These are phyloP conservation scores for Sebastolobus alascanus DNA, from an alignment of 2,797 vertebrate species.

Conservation along the genomic window DNA sequence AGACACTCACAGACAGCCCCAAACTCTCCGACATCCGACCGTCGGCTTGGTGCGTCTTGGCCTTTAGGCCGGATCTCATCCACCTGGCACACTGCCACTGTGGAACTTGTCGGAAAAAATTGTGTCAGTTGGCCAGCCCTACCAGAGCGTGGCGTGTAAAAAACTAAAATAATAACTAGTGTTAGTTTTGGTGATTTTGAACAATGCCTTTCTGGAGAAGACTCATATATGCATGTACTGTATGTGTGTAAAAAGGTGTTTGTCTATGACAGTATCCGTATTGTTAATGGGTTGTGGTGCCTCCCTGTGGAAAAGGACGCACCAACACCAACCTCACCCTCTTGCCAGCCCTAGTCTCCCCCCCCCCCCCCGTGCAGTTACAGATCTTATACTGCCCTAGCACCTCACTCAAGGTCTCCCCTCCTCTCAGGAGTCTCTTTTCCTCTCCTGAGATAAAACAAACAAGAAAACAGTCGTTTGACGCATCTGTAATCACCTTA, in stretches of 20 bases:
- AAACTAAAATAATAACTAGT: neutral
- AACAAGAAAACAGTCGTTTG: slow-evolving; percentile 83
- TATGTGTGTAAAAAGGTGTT: neutral
- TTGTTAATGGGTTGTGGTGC: slow-evolving; percentile 1
- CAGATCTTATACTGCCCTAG: slow-evolving; percentile 39
- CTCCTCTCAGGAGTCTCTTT: slow-evolving; percentile 54
- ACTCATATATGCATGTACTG: neutral
- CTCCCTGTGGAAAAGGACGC: slow-evolving; percentile 15
- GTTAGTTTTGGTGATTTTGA: neutral
- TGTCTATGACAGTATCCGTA: neutral
- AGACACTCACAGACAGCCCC: too few species aligned
- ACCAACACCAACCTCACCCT: neutral
- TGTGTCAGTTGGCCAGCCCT: neutral
- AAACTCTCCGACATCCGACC: too few species aligned
- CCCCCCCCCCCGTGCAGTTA: slow-evolving; percentile 1
- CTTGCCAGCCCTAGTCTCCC: neutral
- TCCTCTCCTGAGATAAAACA: slow-evolving; percentile 78
- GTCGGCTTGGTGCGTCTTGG: too few species aligned
- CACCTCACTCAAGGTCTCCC: slow-evolving; percentile 55
- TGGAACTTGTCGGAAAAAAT: neutral
- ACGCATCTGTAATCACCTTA: slow-evolving; percentile 92
- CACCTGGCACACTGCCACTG: neutral
- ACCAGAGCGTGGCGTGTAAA: neutral
- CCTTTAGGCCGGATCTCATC: neutral
- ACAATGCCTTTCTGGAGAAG: neutral